Conservation (phyloP, 2,888 invertebrate genomes). For the Patella ulyssiponensis region DNA sequence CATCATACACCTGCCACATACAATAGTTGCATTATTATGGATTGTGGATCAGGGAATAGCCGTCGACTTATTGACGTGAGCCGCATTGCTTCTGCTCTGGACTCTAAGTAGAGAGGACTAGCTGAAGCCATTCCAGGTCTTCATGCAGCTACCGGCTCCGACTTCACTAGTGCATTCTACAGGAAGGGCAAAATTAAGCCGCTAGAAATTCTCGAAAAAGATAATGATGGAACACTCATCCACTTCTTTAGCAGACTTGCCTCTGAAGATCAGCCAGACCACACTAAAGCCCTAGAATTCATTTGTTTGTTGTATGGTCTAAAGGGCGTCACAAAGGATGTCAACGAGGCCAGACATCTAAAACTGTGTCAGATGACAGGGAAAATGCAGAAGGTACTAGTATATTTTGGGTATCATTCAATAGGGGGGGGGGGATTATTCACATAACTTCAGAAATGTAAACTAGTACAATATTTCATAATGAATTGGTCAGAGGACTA, state of each 20-base stretch:
- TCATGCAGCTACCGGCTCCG: conserved; percentile 21
- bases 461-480: background rate
- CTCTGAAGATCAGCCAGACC: conserved; percentile 18
- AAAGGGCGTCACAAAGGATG: conserved; percentile 7
- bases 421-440: background rate
- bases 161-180: conserved; percentile 23
- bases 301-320: conserved; percentile 21
- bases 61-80: background rate
- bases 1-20: background rate
- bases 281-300: conserved; percentile 17
- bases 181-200: conserved; percentile 21
- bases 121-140: conserved; percentile 17
- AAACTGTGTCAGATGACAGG: conserved; percentile 21
- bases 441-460: background rate
- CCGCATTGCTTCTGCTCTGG: background rate
- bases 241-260: conserved; percentile 12
- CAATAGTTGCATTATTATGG: background rate
- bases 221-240: conserved; percentile 3
- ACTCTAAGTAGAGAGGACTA: conserved; percentile 14
- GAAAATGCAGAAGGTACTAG: background rate
- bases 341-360: conserved; percentile 16
- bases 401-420: background rate
- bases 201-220: conserved; percentile 11
- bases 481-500: too few species aligned
- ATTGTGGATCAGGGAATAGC: conserved; percentile 3